Conservation (phyloP, 2,113 vertebrate species). For the Nesogale talazaci region DNA sequence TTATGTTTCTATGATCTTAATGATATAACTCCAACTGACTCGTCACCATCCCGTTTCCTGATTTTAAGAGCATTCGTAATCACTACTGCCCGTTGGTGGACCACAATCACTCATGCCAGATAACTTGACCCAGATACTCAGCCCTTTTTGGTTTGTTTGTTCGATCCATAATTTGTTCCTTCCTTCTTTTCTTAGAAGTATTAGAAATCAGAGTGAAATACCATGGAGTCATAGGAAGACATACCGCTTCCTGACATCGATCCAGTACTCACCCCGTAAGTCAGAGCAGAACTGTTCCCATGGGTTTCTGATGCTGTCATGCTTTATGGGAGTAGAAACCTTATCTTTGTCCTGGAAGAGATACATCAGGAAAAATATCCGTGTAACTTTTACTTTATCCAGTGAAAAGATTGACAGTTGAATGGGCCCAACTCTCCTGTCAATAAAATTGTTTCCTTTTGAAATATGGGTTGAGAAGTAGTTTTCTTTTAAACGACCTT, state of each 20-base stretch:
- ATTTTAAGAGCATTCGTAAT: constrained; percentile 34
- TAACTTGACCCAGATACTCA: background rate
- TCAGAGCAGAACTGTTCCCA: no score
- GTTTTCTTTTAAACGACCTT: constrained; percentile 37
- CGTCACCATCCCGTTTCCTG: background rate
- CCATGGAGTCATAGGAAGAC: background rate
- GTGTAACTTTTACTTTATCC: background rate
- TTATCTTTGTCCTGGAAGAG: no score
- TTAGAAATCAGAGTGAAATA: background rate
- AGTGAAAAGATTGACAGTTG: background rate
- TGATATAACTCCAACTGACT: constrained; percentile 67
- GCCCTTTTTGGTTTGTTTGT: background rate
- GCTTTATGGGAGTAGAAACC: no score
- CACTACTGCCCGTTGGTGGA: background rate
- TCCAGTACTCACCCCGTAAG: no score
- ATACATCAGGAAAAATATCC: background rate
- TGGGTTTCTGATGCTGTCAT: no score
- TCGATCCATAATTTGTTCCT: background rate
- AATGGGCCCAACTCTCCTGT: background rate
- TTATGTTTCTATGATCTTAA: constrained; percentile 61
- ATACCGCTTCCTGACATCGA: no score
- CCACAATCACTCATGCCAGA: background rate
- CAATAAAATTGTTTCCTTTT: constrained; percentile 31
- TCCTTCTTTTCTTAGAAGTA: background rate
- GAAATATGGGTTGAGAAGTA: constrained; percentile 18